Evolutionary conservation across 2,113 vertebrate species (phyloP).

Genomic region (Ceyx melanurus): DNA sequence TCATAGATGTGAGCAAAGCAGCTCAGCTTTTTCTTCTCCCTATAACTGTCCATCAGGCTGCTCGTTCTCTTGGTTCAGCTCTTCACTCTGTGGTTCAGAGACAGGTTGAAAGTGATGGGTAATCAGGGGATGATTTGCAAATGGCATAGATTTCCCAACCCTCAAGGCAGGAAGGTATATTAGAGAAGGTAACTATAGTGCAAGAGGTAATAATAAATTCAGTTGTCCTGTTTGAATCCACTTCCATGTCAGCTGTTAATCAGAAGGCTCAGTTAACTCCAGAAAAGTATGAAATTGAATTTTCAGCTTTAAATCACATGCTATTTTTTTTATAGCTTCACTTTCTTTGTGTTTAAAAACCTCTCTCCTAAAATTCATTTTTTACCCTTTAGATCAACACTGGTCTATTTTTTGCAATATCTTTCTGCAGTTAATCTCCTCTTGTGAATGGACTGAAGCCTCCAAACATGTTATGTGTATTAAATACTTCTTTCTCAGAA

Average conservation of each 20-base stretch:
- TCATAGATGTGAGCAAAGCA: neutral
- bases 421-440: neutral
- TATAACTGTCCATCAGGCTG: neutral
- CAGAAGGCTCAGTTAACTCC: neutral
- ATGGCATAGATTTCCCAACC: neutral
- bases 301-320: neutral
- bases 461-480: neutral
- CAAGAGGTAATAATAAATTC: neutral
- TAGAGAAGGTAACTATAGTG: neutral
- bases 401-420: neutral
- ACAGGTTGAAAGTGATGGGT: neutral
- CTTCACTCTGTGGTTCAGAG: neutral
- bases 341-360: neutral
- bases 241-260: neutral
- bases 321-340: neutral
- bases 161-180: neutral
- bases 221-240: neutral
- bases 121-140: constrained; percentile 4
- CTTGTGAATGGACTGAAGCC: neutral
- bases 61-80: neutral
- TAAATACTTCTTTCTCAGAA: neutral
- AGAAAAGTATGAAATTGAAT: neutral
- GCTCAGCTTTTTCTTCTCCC: neutral
- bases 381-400: neutral
- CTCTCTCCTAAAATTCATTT: neutral